Conservation (phyloP, 2,797 vertebrate genomes). For the Premnoplex brunnescens region DNA sequence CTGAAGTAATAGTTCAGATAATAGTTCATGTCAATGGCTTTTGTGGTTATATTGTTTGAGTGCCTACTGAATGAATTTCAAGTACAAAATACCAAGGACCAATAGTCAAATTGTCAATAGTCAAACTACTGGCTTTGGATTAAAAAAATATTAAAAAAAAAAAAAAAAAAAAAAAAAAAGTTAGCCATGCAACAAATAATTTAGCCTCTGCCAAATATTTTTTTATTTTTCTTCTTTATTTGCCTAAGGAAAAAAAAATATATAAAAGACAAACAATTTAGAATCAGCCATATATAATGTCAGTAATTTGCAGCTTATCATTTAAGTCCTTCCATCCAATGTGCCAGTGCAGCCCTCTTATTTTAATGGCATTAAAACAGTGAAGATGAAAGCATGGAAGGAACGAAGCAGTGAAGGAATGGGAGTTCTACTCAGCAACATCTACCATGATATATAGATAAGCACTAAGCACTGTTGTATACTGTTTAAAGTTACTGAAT, state of each 20-base stretch:
- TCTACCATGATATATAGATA: fast-evolving
- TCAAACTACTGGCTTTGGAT: background rate
- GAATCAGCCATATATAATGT: background rate
- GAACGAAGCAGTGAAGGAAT: background rate
- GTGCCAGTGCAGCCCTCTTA: background rate
- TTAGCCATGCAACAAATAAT: background rate
- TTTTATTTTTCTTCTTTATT: background rate
- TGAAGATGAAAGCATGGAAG: background rate
- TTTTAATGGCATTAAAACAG: background rate
- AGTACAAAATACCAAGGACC: background rate
- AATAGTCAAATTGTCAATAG: background rate
- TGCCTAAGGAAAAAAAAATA: background rate
- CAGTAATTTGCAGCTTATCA: background rate
- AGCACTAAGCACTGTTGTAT: background rate
- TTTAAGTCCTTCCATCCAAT: background rate
- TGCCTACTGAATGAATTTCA: background rate
- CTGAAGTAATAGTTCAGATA: background rate
- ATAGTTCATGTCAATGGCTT: background rate
- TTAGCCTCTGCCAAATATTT: background rate
- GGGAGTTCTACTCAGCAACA: background rate
- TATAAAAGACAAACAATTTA: background rate
- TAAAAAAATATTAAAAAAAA: background rate
- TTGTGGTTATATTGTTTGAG: background rate
- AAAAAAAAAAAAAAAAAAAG: background rate
- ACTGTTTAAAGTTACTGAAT: background rate